Conservation (phyloP, 2,888 invertebrate genomes). For the Nezara viridula region DNA sequence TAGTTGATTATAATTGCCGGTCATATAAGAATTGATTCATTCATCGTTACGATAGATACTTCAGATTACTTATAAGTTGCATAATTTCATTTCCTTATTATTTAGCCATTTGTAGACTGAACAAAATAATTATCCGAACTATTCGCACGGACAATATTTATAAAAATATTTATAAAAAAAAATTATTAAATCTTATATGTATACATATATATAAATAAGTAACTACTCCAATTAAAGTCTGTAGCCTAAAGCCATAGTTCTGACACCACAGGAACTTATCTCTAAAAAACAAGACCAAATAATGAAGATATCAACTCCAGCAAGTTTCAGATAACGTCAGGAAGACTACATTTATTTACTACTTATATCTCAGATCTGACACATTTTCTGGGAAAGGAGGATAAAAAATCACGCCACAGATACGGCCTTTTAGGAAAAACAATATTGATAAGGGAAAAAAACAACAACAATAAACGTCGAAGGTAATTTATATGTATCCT, state of each 20-base stretch:
- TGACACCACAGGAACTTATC: not conserved
- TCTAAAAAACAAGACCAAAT: not conserved
- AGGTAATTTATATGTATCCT: not conserved
- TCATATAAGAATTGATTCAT: no score
- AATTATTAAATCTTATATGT: no score
- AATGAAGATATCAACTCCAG: constrained; percentile 1
- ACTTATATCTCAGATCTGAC: not conserved
- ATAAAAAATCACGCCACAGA: not conserved
- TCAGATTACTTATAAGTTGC: no score
- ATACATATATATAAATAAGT: no score
- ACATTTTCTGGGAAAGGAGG: not conserved
- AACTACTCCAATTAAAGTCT: no score
- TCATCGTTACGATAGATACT: no score
- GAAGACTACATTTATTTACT: not conserved
- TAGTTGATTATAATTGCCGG: no score
- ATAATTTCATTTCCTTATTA: no score
- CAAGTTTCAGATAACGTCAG: not conserved
- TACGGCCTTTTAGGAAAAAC: not conserved
- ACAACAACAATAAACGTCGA: not conserved
- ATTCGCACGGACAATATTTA: no score
- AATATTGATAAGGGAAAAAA: not conserved
- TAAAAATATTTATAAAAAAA: no score
- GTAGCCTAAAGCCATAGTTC: not conserved
- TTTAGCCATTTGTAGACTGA: no score
- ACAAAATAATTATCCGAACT: no score